phyloP scores from a whole-genome alignment of 2,797 vertebrate genomes.

The Myotis planiceps region DNA sequence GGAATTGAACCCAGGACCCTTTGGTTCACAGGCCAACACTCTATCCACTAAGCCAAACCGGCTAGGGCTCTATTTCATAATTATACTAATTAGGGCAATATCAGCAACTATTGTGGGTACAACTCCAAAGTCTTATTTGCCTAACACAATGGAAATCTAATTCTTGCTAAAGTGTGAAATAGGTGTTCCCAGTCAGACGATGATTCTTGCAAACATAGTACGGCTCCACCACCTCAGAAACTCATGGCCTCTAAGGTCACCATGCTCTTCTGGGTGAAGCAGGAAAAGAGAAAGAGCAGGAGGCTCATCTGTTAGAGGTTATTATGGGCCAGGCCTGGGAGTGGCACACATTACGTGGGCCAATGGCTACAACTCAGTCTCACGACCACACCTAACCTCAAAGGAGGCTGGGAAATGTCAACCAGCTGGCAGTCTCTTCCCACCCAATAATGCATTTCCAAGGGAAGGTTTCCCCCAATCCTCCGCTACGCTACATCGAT shows the following conservation, averaged over 20 bases:
- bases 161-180: not conserved
- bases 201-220: not conserved
- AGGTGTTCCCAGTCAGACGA: not conserved
- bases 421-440: not conserved
- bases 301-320: not conserved
- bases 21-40: no score
- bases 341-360: no score
- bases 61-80: constrained; percentile 17
- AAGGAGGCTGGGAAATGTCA: not conserved
- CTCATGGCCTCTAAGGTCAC: not conserved
- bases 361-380: not conserved
- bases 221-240: not conserved
- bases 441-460: not conserved
- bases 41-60: no score
- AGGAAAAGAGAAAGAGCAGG: not conserved
- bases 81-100: constrained; percentile 51
- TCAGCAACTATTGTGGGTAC: constrained; percentile 10
- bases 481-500: not conserved
- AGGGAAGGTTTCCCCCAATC: not conserved
- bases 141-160: not conserved
- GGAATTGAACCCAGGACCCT: no score
- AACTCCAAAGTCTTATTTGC: constrained; percentile 33
- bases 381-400: not conserved
- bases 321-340: not conserved
- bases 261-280: not conserved